A percentile compares a stretch with the other conserved stretches of the same genome.
These are phyloP conservation scores for Xylota sylvarum DNA, from an alignment of 2,888 invertebrate genomes.

Conservation along the genomic window DNA sequence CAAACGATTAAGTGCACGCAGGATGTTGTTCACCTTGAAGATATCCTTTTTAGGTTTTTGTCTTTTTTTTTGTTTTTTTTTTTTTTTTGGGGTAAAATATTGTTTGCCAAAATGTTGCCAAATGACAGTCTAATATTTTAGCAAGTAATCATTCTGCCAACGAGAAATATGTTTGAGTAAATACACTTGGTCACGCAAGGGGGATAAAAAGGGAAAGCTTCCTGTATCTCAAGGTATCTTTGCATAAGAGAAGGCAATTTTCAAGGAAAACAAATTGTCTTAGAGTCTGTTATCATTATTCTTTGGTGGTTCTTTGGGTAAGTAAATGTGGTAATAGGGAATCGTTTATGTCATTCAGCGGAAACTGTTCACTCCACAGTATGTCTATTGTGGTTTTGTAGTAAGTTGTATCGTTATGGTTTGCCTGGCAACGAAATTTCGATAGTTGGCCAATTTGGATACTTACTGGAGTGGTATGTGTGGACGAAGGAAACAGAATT, in stretches of 20 bases:
- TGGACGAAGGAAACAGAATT: neutral
- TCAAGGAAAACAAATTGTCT: constrained; percentile 51
- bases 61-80: constrained; percentile 12
- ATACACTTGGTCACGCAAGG: constrained; percentile 72
- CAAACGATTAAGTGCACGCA: constrained; percentile 74
- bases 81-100: constrained; percentile 35
- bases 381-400: constrained; percentile 49
- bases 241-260: constrained; percentile 57
- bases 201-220: constrained; percentile 40
- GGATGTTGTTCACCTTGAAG: constrained; percentile 52
- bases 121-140: constrained; percentile 77
- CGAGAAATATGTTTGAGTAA: constrained; percentile 69
- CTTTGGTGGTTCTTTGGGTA: neutral
- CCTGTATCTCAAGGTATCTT: constrained; percentile 29
- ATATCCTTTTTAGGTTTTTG: constrained; percentile 9
- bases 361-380: constrained; percentile 46
- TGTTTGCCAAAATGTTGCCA: constrained; percentile 57
- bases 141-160: constrained; percentile 75
- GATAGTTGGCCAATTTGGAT: neutral
- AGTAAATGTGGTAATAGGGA: constrained; percentile 55
- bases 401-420: constrained; percentile 8
- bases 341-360: constrained; percentile 34
- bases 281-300: neutral
- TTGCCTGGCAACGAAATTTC: neutral
- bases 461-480: neutral